Evolutionary conservation across 2,113 vertebrate genomes (phyloP).

Genomic region (Brachypteracias leptosomus): DNA sequence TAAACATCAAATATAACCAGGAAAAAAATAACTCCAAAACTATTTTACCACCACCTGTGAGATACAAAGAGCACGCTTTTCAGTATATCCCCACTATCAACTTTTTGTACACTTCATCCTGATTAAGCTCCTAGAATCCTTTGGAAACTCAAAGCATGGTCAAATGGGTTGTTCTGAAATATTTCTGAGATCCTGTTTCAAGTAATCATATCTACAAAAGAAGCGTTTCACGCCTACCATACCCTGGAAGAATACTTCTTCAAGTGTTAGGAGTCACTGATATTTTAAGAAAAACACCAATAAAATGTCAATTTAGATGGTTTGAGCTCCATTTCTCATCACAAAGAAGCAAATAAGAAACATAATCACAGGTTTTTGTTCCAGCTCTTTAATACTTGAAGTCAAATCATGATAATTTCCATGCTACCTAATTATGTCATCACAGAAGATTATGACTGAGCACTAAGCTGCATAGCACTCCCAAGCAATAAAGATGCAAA

Average conservation of each 20-base stretch:
- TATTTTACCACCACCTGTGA: background rate
- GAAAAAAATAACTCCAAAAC: background rate
- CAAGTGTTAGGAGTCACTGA: background rate
- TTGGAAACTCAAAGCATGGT: background rate
- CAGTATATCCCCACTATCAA: background rate
- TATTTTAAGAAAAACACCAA: background rate
- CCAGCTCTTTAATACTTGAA: background rate
- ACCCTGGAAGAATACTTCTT: background rate
- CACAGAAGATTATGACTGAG: background rate
- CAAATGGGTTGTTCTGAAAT: background rate
- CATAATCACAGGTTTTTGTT: background rate
- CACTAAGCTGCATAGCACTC: background rate
- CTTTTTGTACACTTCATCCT: background rate
- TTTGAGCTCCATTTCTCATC: background rate
- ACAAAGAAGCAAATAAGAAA: background rate
- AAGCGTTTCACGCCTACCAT: background rate
- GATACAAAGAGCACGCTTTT: background rate
- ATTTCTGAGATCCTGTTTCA: background rate
- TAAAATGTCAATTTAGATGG: background rate
- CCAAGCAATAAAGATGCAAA: constrained; percentile 33
- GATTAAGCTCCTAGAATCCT: background rate
- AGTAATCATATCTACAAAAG: background rate
- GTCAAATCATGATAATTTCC: constrained; percentile 22
- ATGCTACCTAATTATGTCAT: background rate
- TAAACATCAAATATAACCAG: background rate